Evolutionary conservation across 2,113 vertebrate genomes (phyloP).

Genomic region (Apteryx owenii): DNA sequence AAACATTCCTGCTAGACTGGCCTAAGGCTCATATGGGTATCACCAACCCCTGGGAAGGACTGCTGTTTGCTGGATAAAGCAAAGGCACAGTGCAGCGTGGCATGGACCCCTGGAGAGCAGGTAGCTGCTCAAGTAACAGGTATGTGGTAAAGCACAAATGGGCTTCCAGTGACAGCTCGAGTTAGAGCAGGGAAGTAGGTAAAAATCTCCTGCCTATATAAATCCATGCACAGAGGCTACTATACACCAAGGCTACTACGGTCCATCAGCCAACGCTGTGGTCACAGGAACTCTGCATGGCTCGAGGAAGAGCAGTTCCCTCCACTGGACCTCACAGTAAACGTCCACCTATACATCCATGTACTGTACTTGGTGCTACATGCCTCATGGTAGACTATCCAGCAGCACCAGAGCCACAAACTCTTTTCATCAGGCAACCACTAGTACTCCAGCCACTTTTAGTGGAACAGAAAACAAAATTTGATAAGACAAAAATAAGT

Average conservation of each 20-base stretch:
- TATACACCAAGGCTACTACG: too few relatives aligned
- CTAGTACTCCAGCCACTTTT: background rate
- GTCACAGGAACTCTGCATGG: background rate
- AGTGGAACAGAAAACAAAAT: background rate
- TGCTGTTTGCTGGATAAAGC: background rate
- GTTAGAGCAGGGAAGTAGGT: background rate
- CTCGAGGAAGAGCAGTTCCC: background rate
- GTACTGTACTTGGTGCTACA: background rate
- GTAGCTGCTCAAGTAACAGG: too few relatives aligned
- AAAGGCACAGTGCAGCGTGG: fast-evolving
- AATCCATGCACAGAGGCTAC: background rate
- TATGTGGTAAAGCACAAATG: background rate
- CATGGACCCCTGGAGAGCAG: background rate
- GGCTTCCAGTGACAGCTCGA: background rate
- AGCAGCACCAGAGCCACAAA: background rate
- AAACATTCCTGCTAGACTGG: background rate
- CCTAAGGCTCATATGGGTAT: background rate
- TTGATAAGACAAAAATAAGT: background rate
- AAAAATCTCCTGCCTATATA: background rate
- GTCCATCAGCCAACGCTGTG: background rate
- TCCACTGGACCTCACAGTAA: background rate
- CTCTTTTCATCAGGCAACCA: background rate
- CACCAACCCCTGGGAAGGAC: background rate
- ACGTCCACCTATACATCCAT: fast-evolving
- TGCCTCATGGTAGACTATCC: background rate